Evolutionary conservation across 1,140 invertebrate genomes (phyloP).

Genomic region (Aethina tumida): DNA sequence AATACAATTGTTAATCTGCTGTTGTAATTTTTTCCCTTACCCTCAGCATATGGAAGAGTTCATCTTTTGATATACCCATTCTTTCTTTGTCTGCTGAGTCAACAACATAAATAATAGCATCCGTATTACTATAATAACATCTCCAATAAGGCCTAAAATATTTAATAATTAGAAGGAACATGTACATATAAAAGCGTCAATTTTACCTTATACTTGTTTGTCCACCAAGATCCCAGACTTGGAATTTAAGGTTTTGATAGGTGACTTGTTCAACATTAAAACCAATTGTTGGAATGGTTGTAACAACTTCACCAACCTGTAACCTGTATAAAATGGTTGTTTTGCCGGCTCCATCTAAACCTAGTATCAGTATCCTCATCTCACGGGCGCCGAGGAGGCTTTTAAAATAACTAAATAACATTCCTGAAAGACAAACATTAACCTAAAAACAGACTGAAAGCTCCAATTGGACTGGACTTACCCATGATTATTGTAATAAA

Average conservation of each 20-base stretch:
- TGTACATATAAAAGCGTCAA: neutral
- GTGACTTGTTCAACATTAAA: constrained; percentile 96
- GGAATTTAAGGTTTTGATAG: constrained; percentile 93
- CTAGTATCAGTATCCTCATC: constrained; percentile 96
- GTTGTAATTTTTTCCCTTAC: constrained; percentile 30
- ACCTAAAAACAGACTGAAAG: too few species aligned
- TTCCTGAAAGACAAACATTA: constrained; percentile 65
- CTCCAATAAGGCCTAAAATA: constrained; percentile 93
- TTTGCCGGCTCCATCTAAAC: constrained; percentile 96
- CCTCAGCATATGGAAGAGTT: constrained; percentile 92
- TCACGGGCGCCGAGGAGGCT: constrained; percentile 87
- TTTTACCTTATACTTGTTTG: constrained; percentile 77
- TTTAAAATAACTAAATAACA: constrained; percentile 90
- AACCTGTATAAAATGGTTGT: constrained; percentile 97
- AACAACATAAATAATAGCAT: constrained; percentile 99
- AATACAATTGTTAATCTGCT: too few species aligned
- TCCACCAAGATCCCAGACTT: constrained; percentile 98
- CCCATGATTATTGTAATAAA: too few species aligned
- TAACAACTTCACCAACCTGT: constrained; percentile 98
- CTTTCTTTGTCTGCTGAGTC: constrained; percentile 97
- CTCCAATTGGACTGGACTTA: too few species aligned
- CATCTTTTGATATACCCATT: constrained; percentile 98
- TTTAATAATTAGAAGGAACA: constrained; percentile 1
- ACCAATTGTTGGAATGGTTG: constrained; percentile 98
- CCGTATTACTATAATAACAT: constrained; percentile 99